Conservation (phyloP, 1,140 invertebrate genomes). For the Pachypsylla venusta region DNA sequence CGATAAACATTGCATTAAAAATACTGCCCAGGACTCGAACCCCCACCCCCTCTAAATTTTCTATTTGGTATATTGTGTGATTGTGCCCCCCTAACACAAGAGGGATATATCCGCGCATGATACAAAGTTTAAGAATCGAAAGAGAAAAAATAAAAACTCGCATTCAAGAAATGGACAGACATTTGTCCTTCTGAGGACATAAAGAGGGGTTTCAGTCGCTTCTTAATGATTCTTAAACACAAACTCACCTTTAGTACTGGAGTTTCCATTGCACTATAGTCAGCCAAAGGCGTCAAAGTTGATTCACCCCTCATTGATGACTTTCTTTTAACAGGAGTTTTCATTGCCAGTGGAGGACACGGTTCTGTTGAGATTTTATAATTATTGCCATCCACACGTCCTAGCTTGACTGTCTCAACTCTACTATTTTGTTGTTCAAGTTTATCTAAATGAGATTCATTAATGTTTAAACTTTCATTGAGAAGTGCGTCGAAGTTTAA, state of each 20-base stretch:
- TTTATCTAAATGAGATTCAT: not conserved
- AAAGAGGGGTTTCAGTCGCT: not conserved
- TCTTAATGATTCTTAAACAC: not conserved
- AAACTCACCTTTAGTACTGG: conserved; percentile 20
- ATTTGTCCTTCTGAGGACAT: not conserved
- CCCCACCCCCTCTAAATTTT: too few species aligned
- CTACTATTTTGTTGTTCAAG: not conserved
- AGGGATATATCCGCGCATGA: not conserved
- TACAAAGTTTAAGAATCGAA: not conserved
- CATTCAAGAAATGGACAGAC: not conserved
- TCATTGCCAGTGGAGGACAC: not conserved
- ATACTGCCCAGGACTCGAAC: too few species aligned
- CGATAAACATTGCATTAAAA: too few species aligned
- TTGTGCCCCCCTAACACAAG: too few species aligned
- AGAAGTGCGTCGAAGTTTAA: not conserved
- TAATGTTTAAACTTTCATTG: not conserved
- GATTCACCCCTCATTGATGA: not conserved
- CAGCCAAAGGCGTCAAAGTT: conserved; percentile 18
- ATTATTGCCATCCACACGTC: too few species aligned
- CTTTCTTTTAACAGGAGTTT: not conserved
- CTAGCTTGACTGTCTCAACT: not conserved
- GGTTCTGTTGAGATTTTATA: too few species aligned
- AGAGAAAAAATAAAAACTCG: not conserved
- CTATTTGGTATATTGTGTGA: too few species aligned
- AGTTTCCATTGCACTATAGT: conserved; percentile 22